Evolutionary conservation across 35 echinoderm and acorn worm genomes (phyloP).

Genomic region (Patiria miniata): DNA sequence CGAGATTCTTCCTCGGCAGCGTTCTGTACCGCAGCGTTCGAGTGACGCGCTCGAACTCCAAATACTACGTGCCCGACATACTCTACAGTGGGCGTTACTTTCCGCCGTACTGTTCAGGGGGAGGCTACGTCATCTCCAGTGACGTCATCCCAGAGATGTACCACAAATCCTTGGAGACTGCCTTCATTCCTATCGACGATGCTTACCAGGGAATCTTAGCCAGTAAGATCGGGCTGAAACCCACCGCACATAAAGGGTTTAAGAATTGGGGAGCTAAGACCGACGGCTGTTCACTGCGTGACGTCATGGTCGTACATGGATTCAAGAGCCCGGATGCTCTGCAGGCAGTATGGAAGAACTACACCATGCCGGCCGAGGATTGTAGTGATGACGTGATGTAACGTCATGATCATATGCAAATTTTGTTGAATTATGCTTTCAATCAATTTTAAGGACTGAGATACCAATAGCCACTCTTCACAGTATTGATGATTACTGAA

Average conservation of each 20-base stretch:
- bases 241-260: slow-evolving; percentile 68
- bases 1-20: slow-evolving; percentile 66
- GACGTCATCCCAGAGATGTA: slow-evolving; percentile 84
- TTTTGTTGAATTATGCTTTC: no score
- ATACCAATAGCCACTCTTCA: no score
- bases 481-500: no score
- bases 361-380: slow-evolving; percentile 56
- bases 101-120: slow-evolving; percentile 91
- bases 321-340: slow-evolving; percentile 71
- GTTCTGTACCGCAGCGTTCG: slow-evolving; percentile 60
- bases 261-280: slow-evolving; percentile 87
- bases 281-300: slow-evolving; percentile 73
- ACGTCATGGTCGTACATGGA: slow-evolving; percentile 85
- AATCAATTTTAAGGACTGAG: no score
- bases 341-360: slow-evolving; percentile 90
- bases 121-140: slow-evolving; percentile 82
- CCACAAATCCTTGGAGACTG: slow-evolving; percentile 64
- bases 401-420: no score
- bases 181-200: slow-evolving; percentile 91
- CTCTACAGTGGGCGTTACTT: slow-evolving; percentile 89
- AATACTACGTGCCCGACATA: slow-evolving; percentile 73
- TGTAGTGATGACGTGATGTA: slow-evolving; percentile 18
- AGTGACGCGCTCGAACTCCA: slow-evolving; percentile 62
- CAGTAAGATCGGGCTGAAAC: slow-evolving; percentile 65
- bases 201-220: slow-evolving; percentile 85